Conservation (phyloP, 1,140 invertebrate genomes). For the Ectropis grisescens region DNA sequence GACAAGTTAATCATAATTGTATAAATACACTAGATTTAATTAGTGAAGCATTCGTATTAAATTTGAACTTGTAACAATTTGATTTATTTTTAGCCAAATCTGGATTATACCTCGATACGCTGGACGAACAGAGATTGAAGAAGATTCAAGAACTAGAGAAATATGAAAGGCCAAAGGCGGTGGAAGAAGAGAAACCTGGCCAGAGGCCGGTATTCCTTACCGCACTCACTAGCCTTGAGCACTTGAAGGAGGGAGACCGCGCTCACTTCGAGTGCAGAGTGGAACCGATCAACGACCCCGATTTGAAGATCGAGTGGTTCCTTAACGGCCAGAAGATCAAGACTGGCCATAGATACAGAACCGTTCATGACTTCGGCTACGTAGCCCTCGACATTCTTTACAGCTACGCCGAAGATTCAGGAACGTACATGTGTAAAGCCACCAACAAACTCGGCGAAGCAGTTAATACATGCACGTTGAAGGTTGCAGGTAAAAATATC, state of each 20-base stretch:
- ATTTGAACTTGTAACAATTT: no score
- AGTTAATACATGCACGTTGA: slow-evolving; percentile 91
- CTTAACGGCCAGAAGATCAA: slow-evolving; percentile 85
- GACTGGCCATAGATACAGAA: slow-evolving; percentile 89
- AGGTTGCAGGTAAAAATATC: slow-evolving; percentile 75
- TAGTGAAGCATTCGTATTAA: no score
- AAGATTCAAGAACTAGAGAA: slow-evolving; percentile 92
- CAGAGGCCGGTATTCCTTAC: slow-evolving; percentile 91
- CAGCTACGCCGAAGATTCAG: slow-evolving; percentile 93
- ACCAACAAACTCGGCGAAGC: slow-evolving; percentile 93
- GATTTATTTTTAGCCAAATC: slow-evolving; percentile 84
- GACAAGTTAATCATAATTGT: no score
- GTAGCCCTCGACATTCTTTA: slow-evolving; percentile 95
- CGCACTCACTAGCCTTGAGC: slow-evolving; percentile 86
- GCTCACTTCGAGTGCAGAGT: slow-evolving; percentile 96
- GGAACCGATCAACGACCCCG: slow-evolving; percentile 95
- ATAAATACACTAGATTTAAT: no score
- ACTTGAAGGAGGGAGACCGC: slow-evolving; percentile 91
- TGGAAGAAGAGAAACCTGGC: slow-evolving; percentile 82
- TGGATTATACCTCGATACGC: slow-evolving; percentile 86
- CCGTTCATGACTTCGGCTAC: slow-evolving; percentile 96
- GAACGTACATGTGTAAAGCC: slow-evolving; percentile 95
- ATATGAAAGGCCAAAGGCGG: slow-evolving; percentile 80
- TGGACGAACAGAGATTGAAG: slow-evolving; percentile 88
- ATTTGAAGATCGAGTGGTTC: slow-evolving; percentile 97